Base-by-base conservation (phyloP, 1,140 invertebrate species). In the Laupala kohalensis region DNA sequence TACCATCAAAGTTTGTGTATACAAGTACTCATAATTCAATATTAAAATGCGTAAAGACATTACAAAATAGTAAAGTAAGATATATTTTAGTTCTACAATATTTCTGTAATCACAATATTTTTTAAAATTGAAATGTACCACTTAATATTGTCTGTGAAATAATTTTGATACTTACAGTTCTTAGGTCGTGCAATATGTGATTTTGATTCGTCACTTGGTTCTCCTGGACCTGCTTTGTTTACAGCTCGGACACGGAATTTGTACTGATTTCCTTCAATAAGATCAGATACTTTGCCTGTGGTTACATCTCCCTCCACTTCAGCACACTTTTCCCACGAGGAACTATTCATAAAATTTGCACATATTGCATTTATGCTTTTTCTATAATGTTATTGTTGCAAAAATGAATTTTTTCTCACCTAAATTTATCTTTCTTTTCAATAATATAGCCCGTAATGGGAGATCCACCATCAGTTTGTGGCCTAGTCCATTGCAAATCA, bases 171-270 rank as follows among this genome's bases (percentile, higher is more conserved):
- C 85, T 86, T 82, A 89, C 92, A 82, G 78, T 95, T 96, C 80
- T 94, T 96, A 25, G 96, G 91, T 78, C 95, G 88, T 12, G 96
- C 96, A 74, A 92, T 83, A 77, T 98, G 94, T 4, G 93, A 88
- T 73, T 88, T 89, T 5, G 95, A 95, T 2, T 92, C 85, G 75
- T 96, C 91, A 74, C 94, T 96, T 0, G 97, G 92, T 78, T 91
- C 90, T 67, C 96, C 92, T 63, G 90, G 89, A 30, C 97, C 97
- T 27, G 93, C 96, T 80, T 97, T 97, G 78, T 99, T 99, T 0
- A 96, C 88, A 19, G 97, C 96, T 67, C 89, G 84, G 3, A 99
- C 90, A 30, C 97, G 86, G 88, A 99, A 99, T 83, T 98, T 92
- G 76, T 96, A 96, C 24, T 88, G 89, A 73, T 92, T 92, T 15